Evolutionary conservation across 1,140 invertebrate species (phyloP), one percentile per base, ranked within the genome.

Genomic region (Apis dorsata): DNA sequence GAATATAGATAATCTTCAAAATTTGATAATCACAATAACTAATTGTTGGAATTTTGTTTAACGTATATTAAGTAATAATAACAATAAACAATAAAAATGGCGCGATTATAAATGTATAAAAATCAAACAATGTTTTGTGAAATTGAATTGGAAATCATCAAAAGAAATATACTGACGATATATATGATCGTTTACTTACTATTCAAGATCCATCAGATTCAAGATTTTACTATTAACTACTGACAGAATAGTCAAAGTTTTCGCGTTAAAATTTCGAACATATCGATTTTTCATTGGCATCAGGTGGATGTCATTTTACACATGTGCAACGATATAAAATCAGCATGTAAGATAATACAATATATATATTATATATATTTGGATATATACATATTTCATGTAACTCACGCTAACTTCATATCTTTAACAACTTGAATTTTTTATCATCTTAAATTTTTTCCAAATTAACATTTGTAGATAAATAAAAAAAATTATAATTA

Each of bases 211-310:
- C 44, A 69, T 34, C 55, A 8, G 9, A 28, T 55, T 13, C 55
- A 24, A 82, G 66, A 79, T 79, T 59, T 79, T 75, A 63, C 44
- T 83, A 72, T 70, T 68, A 73, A 81, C 82, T 84, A 49, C 15
- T 57, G 21, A 74, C 34, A 68, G 62, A 73, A 80, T 74, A 80
- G 28, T 81, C 62, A 51, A 84, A 71, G 72, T 71, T 76, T 79
- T 79, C 17, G 62, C 62, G 66, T 85, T 49, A 60, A 80, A 86
- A 86, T 84, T 90, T 90, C 63, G 81, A 89, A 87, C 81, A 62
- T 84, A 89, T 90, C 89, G 84, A 89, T 90, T 86, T 79, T 49
- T 69, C 70, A 81, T 84, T 88, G 85, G 80, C 76, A 28, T 68
- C 51, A 59, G 65, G 83, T 72, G 55, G 62, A 70, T 68, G 59